Evolutionary conservation across 2,888 invertebrate species (phyloP).

Genomic region (Bugula neritina): DNA sequence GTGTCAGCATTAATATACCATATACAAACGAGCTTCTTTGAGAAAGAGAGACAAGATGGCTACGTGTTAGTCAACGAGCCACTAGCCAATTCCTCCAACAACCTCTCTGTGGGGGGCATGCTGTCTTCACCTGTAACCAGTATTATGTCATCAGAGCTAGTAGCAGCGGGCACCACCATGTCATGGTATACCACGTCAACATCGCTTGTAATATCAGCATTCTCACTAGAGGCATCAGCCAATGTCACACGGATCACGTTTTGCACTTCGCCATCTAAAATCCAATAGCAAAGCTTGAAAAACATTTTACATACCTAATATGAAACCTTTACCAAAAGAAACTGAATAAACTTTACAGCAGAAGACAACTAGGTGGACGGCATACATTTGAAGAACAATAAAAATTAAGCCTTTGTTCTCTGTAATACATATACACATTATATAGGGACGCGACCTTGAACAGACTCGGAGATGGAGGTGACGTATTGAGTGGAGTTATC

Average conservation of each 20-base stretch:
- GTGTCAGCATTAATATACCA: too few species aligned
- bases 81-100: not conserved
- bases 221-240: too few species aligned
- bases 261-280: not conserved
- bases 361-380: too few species aligned
- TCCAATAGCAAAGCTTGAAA: too few species aligned
- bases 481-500: not conserved
- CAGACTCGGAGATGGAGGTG: not conserved
- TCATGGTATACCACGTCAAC: not conserved
- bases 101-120: constrained; percentile 6
- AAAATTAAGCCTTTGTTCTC: too few species aligned
- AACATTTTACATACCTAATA: too few species aligned
- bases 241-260: not conserved
- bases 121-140: not conserved
- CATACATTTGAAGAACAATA: too few species aligned
- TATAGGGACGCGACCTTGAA: not conserved
- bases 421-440: too few species aligned
- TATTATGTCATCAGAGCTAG: not conserved
- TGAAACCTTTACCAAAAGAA: too few species aligned
- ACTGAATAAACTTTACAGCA: too few species aligned
- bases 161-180: not conserved
- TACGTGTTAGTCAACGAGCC: not conserved
- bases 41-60: not conserved
- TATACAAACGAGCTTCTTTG: not conserved
- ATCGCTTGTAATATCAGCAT: not conserved